Conservation (phyloP, 2,797 vertebrate genomes). For the Euphonia xanthogaster region DNA sequence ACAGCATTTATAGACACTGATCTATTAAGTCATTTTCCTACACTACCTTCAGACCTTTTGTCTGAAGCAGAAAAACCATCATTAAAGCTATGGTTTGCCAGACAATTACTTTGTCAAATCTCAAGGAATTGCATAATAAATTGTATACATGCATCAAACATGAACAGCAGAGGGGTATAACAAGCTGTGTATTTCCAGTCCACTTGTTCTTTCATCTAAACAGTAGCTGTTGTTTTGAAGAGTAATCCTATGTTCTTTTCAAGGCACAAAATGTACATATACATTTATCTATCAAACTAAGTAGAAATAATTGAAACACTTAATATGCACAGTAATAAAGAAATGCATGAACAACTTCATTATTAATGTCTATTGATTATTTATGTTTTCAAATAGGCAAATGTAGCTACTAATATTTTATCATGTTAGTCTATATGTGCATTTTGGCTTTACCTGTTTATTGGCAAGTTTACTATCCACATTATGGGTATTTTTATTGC, state of each 20-base stretch:
- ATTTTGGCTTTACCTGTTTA: slow-evolving; percentile 78
- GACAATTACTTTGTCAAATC: slow-evolving; percentile 85
- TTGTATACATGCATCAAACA: slow-evolving; percentile 81
- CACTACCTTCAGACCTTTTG: slow-evolving; percentile 73
- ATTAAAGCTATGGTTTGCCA: slow-evolving; percentile 79
- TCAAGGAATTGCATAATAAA: slow-evolving; percentile 83
- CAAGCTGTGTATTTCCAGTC: slow-evolving; percentile 79
- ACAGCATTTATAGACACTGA: slow-evolving; percentile 65
- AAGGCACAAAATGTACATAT: slow-evolving; percentile 69
- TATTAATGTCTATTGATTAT: slow-evolving; percentile 84
- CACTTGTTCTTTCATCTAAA: slow-evolving; percentile 76
- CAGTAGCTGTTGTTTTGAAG: slow-evolving; percentile 75
- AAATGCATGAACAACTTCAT: slow-evolving; percentile 75
- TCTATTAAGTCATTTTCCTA: slow-evolving; percentile 73
- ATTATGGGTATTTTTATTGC: slow-evolving; percentile 71
- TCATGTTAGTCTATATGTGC: slow-evolving; percentile 65
- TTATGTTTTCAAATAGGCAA: slow-evolving; percentile 76
- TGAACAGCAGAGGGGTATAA: slow-evolving; percentile 75
- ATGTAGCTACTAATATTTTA: slow-evolving; percentile 71
- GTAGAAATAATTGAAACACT: slow-evolving; percentile 81
- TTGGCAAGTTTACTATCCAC: slow-evolving; percentile 74
- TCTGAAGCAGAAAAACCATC: slow-evolving; percentile 72
- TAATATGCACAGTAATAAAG: slow-evolving; percentile 80
- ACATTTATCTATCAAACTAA: slow-evolving; percentile 82
- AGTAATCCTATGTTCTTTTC: slow-evolving; percentile 67